Evolutionary conservation across 2,113 vertebrate genomes (phyloP), one percentile per base, ranked within the genome.

Genomic region (Rutilus rutilus): DNA sequence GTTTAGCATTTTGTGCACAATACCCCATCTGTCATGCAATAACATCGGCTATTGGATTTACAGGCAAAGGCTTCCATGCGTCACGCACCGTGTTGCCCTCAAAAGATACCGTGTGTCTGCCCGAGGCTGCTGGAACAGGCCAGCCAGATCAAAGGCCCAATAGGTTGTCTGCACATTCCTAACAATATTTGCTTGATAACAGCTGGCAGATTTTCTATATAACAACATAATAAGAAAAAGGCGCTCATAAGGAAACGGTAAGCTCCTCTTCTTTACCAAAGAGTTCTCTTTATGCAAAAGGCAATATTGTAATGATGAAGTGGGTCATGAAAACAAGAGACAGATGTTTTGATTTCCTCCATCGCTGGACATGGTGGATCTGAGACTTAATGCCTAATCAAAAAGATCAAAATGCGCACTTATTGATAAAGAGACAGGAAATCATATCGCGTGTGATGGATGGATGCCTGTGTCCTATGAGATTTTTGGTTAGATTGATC

Each of bases 1-100:
- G 62, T 85, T 84, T 78, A 78, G 74, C 84, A 89, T 90, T 85
- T 90, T 78, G 77, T 82, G 87, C 50, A 62, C 86, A 88, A 92
- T 93, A 83, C 92, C 81, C 52, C 89, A 91, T 92, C 89, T 92
- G 90, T 91, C 89, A 90, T 89, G 91, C 87, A 92, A 94, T 91
- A 94, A 93, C 92, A 92, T 15, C 17, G 65, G 86, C 89, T 90
- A 87, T 91, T 90, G 87, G 78, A 79, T 92, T 90, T 92, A 92
- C 90, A 91, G 89, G 87, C 81, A 71, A 90, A 42, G 90, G 85
- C 90, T 92, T 92, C 74, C 64, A 83, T 62, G 87, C 88, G 86
- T 93, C 93, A 93, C 89, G 89, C 92, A 93, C 86, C 74, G 73
- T 36, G 19, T 21, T 85, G 65, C 79, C 23, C 78, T 89, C 86